Evolutionary conservation across 2,888 invertebrate species (phyloP).

Genomic region (Caenorhabditis sp.): DNA sequence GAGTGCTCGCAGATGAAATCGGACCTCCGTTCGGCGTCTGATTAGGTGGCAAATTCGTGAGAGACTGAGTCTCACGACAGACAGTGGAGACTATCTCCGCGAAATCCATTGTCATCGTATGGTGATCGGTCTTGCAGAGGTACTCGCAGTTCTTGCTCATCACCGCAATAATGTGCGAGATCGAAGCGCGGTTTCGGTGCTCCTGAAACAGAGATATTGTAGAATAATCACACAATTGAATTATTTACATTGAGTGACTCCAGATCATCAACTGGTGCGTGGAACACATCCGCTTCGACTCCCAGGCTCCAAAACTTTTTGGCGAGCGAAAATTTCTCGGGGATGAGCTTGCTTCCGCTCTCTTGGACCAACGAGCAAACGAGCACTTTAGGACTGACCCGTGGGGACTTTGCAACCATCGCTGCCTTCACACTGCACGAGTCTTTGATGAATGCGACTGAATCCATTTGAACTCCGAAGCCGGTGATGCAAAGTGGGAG

Average conservation of each 20-base stretch:
- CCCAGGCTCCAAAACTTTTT: conserved; percentile 28
- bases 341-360: conserved; percentile 15
- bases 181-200: conserved; percentile 2
- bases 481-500: conserved; percentile 56
- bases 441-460: too few species aligned
- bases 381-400: conserved; percentile 21
- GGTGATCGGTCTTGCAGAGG: conserved; percentile 16
- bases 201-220: too few species aligned
- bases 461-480: conserved; percentile 59
- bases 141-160: too few species aligned
- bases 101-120: conserved; percentile 5
- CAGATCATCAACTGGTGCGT: conserved; percentile 37
- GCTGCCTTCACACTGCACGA: too few species aligned
- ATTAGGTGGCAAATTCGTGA: neutral
- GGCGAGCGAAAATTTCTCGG: conserved; percentile 55
- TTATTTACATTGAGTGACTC: conserved; percentile 41
- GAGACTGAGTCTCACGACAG: conserved; percentile 2
- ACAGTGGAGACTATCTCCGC: conserved; percentile 4
- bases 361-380: conserved; percentile 48
- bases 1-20: conserved; percentile 3
- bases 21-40: conserved; percentile 9
- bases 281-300: conserved; percentile 52
- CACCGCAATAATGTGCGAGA: conserved; percentile 42
- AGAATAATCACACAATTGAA: neutral
- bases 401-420: neutral